Conservation (phyloP, 2,113 vertebrate genomes). For the Nansenia antarctica region DNA sequence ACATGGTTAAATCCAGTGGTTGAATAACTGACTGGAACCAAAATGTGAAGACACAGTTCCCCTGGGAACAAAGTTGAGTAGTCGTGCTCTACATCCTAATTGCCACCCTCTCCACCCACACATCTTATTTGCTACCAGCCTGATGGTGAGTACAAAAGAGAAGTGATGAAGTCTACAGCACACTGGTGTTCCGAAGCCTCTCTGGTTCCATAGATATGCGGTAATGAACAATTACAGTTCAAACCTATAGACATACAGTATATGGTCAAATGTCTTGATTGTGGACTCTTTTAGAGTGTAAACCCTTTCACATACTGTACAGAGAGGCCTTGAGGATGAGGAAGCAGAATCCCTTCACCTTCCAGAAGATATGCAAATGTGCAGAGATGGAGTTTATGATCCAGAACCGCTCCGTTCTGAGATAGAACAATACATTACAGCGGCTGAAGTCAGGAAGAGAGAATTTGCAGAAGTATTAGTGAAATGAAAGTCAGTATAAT, state of each 20-base stretch:
- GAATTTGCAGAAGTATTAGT: slow-evolving; percentile 46
- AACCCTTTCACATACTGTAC: no score
- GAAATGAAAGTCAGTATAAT: slow-evolving; percentile 64
- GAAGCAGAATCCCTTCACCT: slow-evolving; percentile 11
- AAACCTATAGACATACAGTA: background rate
- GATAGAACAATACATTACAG: slow-evolving; percentile 59
- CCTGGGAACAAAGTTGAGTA: slow-evolving; percentile 51
- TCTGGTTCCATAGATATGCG: background rate
- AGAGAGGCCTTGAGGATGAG: background rate
- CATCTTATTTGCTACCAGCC: slow-evolving; percentile 41
- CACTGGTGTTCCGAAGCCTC: slow-evolving; percentile 21
- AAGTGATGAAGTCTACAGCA: slow-evolving; percentile 52
- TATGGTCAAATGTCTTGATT: no score
- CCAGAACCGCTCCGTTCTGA: slow-evolving; percentile 59
- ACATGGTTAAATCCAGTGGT: slow-evolving; percentile 49
- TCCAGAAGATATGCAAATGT: slow-evolving; percentile 61
- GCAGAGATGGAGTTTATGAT: slow-evolving; percentile 67
- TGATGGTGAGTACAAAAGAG: slow-evolving; percentile 41
- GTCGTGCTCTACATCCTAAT: slow-evolving; percentile 64
- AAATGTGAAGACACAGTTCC: slow-evolving; percentile 49
- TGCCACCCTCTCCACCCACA: slow-evolving; percentile 46
- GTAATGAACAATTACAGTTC: background rate
- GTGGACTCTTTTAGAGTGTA: background rate
- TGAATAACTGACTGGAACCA: slow-evolving; percentile 65
- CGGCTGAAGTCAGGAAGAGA: slow-evolving; percentile 39